Evolutionary conservation across 2,113 vertebrate species (phyloP), one percentile per base, ranked within the genome.

Genomic region (Oncorhynchus keta): DNA sequence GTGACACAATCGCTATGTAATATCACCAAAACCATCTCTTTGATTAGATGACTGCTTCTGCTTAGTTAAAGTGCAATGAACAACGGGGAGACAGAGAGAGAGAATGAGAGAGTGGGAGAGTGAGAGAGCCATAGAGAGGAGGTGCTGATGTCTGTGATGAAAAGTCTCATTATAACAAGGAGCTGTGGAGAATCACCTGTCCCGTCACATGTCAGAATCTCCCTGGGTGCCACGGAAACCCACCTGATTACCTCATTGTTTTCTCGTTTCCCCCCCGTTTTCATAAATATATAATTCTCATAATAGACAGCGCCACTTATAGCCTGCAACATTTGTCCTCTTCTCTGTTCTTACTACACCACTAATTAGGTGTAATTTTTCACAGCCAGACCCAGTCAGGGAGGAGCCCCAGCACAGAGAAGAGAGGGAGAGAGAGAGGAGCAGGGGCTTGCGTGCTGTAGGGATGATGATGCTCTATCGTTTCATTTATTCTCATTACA

Each of bases 401-500:
- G 76, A 62, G 72, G 72, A 62, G 72, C 64, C 39, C 74, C 49
- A 55, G 49, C 3, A 14, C 49, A 18, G 14, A 16, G 12, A 4
- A 14, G 51, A 55, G 67, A 75, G 66, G 76, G 76, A 68, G 61
- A 14, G 76, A 71, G 61, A 14, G 39, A n/a, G 64, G 32, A 82
- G 65, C 48, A 74, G 76, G 72, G 68, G 48, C 71, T 55, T 76
- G 70, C n/a, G 39, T 30, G 72, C n/a, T 51, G 66, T 7, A 13
- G 72, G 77, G 77, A 77, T 74, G 83, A 77, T 76, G 74, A 79
- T 70, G 76, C 70, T 30, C 73, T 70, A 74, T 85, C 76, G 66
- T 79, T 82, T 79, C 75, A 87, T 88, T 84, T 77, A 87, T 87
- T 89, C 82, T 87, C 83, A 85, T 89, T 84, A 85, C 74, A 71